Evolutionary conservation across 2,797 vertebrate species (phyloP), one percentile per base, ranked within the genome.

Genomic region (Sparus aurata): DNA sequence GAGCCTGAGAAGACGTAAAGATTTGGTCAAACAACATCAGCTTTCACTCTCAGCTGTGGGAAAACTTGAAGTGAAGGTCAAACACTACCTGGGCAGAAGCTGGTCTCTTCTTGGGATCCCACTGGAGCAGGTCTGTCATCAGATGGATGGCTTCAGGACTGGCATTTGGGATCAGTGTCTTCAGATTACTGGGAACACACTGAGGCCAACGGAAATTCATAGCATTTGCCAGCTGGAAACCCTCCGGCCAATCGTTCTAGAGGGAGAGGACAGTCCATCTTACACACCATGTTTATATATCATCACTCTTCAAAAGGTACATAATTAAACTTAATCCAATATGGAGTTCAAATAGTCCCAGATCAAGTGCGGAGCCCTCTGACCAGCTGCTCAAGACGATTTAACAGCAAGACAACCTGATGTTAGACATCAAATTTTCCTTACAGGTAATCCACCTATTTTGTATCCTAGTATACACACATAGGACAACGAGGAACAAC

Each of bases 141-240:
- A 99, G 94, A 67, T 96, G 96, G 86, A 99, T 90, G 70, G 98
- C 98, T 88, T 99, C 98, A 17, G 90, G 95, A 83, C 98, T 99
- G 87, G 97, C 97, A 72, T 98, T 99, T 65, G 98, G 97, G 77
- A 99, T 99, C 17, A 99, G 96, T 18, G 96, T 97, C 93, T 97
- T 98, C 61, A 99, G 91, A 82, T 96, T 97, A 89, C 96, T 97
- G 50, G 97, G 96, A 74, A 99, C 95, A 89, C 97, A 99, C 16
- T 99, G 98, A 49, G 98, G 98, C 93, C 99, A 99, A 69, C 97
- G 97, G 93, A 99, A 99, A 79, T 97, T 98, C 97, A 99, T 99
- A 4, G 95, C 94, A 75, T 95, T 93, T 1, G 98, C 97, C 69
- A 99, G 95, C 80, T 98, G 97, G 91, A 96, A 96, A 67, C 97